Percentiles rank a stretch among this genome's conserved stretches.
Conservation (phyloP, 2,797 vertebrate species). For the Rachycentron canadum region DNA sequence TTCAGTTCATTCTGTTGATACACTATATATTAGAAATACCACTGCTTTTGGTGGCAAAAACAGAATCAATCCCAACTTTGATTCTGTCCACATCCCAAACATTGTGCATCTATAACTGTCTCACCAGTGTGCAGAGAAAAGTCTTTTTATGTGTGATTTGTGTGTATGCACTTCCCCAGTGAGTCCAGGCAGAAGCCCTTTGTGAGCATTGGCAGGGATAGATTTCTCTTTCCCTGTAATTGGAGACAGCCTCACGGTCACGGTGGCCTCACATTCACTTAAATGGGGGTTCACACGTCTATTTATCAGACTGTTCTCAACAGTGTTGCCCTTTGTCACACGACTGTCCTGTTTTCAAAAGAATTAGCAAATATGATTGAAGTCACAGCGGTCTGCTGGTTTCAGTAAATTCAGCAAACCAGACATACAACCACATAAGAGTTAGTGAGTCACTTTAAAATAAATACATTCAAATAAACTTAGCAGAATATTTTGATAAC, state of each 20-base stretch:
- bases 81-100: not conserved
- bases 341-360: slow-evolving; percentile 30
- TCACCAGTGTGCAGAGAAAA: slow-evolving; percentile 17
- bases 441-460: not conserved
- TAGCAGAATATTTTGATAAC: not conserved
- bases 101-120: not conserved
- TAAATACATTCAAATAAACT: not conserved
- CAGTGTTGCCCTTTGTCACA: slow-evolving; percentile 39
- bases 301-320: slow-evolving; percentile 63
- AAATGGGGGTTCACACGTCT: slow-evolving; percentile 62
- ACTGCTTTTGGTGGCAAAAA: not conserved
- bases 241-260: slow-evolving; percentile 56
- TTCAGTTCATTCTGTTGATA: too few species aligned
- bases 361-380: slow-evolving; percentile 55
- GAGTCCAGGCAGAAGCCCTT: slow-evolving; percentile 40
- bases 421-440: not conserved
- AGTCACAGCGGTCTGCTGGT: slow-evolving; percentile 14
- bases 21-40: not conserved
- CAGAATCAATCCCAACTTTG: not conserved
- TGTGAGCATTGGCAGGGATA: slow-evolving; percentile 49
- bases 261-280: slow-evolving; percentile 61
- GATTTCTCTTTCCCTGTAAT: slow-evolving; percentile 58
- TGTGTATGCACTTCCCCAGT: slow-evolving; percentile 5
- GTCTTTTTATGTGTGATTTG: slow-evolving; percentile 14
- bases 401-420: not conserved